Conservation (phyloP, 2,113 vertebrate genomes). For the Synodontis membranacea region DNA sequence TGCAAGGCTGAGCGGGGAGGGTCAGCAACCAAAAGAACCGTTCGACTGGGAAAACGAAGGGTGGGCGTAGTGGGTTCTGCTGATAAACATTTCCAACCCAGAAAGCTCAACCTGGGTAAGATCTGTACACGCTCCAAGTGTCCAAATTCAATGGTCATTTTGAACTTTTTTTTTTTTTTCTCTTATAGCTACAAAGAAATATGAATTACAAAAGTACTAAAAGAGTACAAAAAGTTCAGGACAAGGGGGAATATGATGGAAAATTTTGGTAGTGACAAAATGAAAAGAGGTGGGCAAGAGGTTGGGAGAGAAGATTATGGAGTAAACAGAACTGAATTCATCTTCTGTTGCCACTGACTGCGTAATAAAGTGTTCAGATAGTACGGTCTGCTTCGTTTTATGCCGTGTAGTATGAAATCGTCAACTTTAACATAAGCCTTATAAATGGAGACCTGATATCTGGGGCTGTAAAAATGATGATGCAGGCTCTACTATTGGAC, state of each 20-base stretch:
- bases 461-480: slow-evolving; percentile 25
- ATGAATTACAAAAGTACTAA: slow-evolving; percentile 90
- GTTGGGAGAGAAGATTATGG: slow-evolving; percentile 62
- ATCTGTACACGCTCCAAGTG: slow-evolving; percentile 83
- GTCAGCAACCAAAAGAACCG: slow-evolving; percentile 83
- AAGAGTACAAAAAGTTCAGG: slow-evolving; percentile 90
- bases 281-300: slow-evolving; percentile 76
- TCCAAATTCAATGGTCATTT: slow-evolving; percentile 73
- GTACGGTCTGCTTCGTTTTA: slow-evolving; percentile 34
- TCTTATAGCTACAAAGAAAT: slow-evolving; percentile 91
- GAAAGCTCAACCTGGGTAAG: slow-evolving; percentile 82
- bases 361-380: slow-evolving; percentile 54
- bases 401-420: too few species aligned
- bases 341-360: slow-evolving; percentile 42
- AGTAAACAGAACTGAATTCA: slow-evolving; percentile 43
- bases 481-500: neutral
- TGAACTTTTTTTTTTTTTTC: slow-evolving; percentile 73
- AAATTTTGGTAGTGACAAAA: slow-evolving; percentile 75
- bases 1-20: slow-evolving; percentile 58
- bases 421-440: slow-evolving; percentile 37
- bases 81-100: slow-evolving; percentile 77
- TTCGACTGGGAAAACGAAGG: slow-evolving; percentile 57
- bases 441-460: slow-evolving; percentile 24
- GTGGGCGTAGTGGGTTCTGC: slow-evolving; percentile 68
- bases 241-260: slow-evolving; percentile 69